Base-by-base conservation (phyloP, 2,797 vertebrate genomes). In the Chromis chromis region DNA sequence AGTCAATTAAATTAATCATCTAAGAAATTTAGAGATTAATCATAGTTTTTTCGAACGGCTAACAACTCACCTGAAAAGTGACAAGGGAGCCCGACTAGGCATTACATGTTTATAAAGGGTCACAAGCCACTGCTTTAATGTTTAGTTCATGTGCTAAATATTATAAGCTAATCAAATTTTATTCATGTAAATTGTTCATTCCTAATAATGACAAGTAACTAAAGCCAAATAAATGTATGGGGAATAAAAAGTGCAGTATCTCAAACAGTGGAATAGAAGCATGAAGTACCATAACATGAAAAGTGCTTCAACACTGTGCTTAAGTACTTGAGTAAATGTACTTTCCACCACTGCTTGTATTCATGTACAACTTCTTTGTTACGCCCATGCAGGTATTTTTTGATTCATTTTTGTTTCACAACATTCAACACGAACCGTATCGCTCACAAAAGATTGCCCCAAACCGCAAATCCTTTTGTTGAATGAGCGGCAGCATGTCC, bases 401-500 rank as follows among this genome's bases (percentile, higher is more conserved):
- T 25, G 13, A 44, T 39, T 55, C 5, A 40, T 24, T 57, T 74
- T 21, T 64, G 7, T 68, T 61, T 74, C 46, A 33, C 3, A 42
- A 9, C 36, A 52, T 40, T 63, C n/a, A 42, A 42, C 36, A 48
- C 7, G 8, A 59, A 72, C 7, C 19, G 22, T 24, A 21, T 27
- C 16, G 40, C 21, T 22, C 16, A 12, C 56, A 49, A 66, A 61
- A 48, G 1, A 65, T 49, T 42, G 4, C 8, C 19, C 10, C 6
- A 61, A 74, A 56, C 54, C 57, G 36, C 71, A 68, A 48, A 73
- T 48, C 12, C 6, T 57, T 65, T 59, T 48, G 24, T 42, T 69
- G 54, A 52, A 60, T 69, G 46, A 65, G 21, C 57, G 40, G 44
- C 48, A 33, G 44, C 42, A 46, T 40, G 69, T 67, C 36, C 16